Evolutionary conservation across 1,140 invertebrate genomes (phyloP).

Genomic region (Papilio polytes): DNA sequence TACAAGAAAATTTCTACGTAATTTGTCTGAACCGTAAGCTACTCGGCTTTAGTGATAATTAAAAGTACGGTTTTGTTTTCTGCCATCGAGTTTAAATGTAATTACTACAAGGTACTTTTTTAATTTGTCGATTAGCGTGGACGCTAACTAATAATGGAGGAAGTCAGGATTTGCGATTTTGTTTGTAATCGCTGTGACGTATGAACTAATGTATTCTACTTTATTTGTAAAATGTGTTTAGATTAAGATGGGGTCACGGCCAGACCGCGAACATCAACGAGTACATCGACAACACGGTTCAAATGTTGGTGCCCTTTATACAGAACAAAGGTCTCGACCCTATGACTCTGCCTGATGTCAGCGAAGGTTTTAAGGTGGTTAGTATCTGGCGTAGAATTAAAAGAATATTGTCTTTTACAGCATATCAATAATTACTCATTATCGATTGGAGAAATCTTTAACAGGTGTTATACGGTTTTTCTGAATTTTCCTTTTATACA

Average conservation of each 20-base stretch:
- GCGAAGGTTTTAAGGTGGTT: constrained; percentile 81
- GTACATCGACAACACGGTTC: constrained; percentile 76
- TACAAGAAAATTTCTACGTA: too few species aligned
- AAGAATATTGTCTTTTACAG: background rate
- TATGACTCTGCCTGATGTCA: constrained; percentile 75
- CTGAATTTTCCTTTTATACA: background rate
- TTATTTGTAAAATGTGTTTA: constrained; percentile 37
- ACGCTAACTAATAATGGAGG: too few species aligned
- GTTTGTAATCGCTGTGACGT: background rate
- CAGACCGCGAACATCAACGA: constrained; percentile 73
- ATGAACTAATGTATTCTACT: background rate
- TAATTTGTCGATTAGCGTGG: too few species aligned
- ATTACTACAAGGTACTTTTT: too few species aligned
- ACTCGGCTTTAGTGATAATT: too few species aligned
- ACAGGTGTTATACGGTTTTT: background rate
- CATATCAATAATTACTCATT: background rate
- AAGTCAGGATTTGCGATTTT: background rate
- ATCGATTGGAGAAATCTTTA: background rate
- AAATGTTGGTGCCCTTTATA: constrained; percentile 67
- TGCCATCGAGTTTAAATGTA: too few species aligned
- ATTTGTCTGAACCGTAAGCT: too few species aligned
- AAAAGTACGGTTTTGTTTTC: too few species aligned
- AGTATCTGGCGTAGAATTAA: constrained; percentile 46
- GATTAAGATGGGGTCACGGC: constrained; percentile 57
- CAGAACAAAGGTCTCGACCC: constrained; percentile 75